Conservation (phyloP, 2,113 vertebrate genomes). For the Nibea coibor region DNA sequence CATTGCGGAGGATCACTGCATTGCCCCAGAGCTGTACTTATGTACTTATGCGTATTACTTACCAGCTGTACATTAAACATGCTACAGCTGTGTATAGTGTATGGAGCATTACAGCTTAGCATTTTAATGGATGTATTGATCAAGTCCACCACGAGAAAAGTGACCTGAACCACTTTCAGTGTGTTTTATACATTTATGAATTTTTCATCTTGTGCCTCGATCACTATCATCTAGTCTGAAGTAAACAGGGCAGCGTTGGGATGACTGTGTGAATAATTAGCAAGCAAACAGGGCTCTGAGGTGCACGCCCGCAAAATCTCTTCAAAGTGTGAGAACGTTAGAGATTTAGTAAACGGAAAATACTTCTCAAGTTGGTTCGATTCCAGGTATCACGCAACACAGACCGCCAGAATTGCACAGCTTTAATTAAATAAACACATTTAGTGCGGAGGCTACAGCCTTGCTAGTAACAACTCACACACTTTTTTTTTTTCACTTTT, state of each 20-base stretch:
- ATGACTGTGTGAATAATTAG: neutral
- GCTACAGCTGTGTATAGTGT: neutral
- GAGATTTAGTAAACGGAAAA: neutral
- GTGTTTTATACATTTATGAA: neutral
- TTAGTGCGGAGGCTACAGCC: neutral
- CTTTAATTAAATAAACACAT: neutral
- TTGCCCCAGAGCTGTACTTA: conserved; percentile 8
- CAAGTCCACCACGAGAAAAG: neutral
- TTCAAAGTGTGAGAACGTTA: neutral
- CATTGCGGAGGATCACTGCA: conserved; percentile 15
- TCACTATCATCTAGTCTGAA: neutral
- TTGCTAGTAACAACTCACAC: neutral
- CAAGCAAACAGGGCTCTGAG: too few species aligned
- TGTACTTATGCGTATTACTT: neutral
- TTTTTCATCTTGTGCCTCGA: neutral
- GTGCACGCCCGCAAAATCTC: neutral
- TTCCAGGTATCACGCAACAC: neutral
- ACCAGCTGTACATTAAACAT: conserved; percentile 17
- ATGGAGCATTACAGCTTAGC: neutral
- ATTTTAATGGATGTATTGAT: conserved; percentile 5
- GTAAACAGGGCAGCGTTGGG: neutral
- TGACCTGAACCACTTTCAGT: neutral
- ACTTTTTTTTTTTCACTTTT: too few species aligned
- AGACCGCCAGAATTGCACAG: neutral
- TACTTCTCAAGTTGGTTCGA: neutral